A percentile compares a stretch with the other conserved stretches of the same genome.
Conservation (phyloP, 2,113 vertebrate species). For the Cololabis saira region DNA sequence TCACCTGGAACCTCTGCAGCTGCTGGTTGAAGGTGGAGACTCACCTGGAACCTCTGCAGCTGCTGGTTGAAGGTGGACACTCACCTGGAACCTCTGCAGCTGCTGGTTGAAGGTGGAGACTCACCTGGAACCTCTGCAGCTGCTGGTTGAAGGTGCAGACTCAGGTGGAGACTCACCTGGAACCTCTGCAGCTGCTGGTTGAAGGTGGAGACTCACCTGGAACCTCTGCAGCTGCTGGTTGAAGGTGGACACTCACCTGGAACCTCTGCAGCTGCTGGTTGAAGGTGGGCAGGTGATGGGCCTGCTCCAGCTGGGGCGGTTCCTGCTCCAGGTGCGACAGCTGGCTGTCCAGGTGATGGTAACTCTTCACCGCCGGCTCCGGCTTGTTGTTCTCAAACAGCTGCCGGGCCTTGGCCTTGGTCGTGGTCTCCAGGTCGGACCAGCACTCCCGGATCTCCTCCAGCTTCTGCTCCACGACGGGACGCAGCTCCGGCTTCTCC, state of each 20-base stretch:
- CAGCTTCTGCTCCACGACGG: slow-evolving; percentile 87
- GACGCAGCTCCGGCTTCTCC: slow-evolving; percentile 88
- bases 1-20: slow-evolving; percentile 91
- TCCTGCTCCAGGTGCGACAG: slow-evolving; percentile 85
- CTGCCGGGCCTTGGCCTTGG: slow-evolving; percentile 90
- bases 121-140: no score
- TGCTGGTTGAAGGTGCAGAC: no score
- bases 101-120: no score
- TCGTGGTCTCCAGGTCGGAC: slow-evolving; percentile 90
- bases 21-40: no score
- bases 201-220: no score
- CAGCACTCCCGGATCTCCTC: slow-evolving; percentile 86
- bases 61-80: no score
- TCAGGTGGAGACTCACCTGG: no score
- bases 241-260: not conserved
- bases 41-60: slow-evolving; percentile 91
- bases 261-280: slow-evolving; percentile 90
- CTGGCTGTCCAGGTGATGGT: slow-evolving; percentile 85
- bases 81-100: no score
- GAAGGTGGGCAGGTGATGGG: slow-evolving; percentile 89
- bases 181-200: no score
- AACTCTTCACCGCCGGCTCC: slow-evolving; percentile 87
- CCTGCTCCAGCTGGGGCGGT: slow-evolving; percentile 85
- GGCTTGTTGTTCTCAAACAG: slow-evolving; percentile 93
- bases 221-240: no score